Percentiles rank a stretch among this genome's conserved stretches.
phyloP scores from a whole-genome alignment of 1,140 invertebrate species.

The Planococcus citri region DNA sequence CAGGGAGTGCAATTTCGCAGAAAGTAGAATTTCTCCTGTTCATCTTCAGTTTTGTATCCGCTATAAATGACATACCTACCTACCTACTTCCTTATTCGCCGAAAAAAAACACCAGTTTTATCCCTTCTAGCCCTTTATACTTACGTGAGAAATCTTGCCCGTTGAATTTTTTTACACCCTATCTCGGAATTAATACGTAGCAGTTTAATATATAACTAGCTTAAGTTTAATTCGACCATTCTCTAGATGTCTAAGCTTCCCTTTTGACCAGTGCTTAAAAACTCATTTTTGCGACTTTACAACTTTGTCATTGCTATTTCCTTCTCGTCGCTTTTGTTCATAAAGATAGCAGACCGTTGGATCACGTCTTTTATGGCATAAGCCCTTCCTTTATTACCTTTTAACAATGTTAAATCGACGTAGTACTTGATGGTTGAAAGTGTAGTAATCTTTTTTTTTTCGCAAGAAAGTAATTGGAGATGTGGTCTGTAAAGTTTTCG shows the following conservation, averaged over 20 bases:
- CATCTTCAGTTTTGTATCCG: no score
- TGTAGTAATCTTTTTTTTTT: no score
- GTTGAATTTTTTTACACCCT: background rate
- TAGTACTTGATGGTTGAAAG: background rate
- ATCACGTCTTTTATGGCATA: background rate
- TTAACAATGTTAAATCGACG: background rate
- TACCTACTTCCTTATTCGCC: no score
- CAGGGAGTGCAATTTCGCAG: background rate
- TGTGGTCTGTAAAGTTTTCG: no score
- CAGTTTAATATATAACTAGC: background rate
- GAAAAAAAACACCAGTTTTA: background rate
- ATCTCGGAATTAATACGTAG: constrained; percentile 1
- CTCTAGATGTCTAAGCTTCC: background rate
- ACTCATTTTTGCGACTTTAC: constrained; percentile 6
- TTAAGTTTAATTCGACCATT: background rate
- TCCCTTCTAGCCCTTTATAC: background rate
- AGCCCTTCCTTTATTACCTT: background rate
- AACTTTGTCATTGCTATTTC: background rate
- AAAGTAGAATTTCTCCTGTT: no score
- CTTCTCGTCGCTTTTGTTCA: background rate
- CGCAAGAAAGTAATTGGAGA: no score
- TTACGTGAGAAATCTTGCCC: background rate
- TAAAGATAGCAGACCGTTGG: background rate
- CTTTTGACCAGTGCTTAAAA: constrained; percentile 6
- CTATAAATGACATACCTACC: no score